Base-by-base conservation (phyloP, 2,888 invertebrate genomes). In the Archips xylosteana region DNA sequence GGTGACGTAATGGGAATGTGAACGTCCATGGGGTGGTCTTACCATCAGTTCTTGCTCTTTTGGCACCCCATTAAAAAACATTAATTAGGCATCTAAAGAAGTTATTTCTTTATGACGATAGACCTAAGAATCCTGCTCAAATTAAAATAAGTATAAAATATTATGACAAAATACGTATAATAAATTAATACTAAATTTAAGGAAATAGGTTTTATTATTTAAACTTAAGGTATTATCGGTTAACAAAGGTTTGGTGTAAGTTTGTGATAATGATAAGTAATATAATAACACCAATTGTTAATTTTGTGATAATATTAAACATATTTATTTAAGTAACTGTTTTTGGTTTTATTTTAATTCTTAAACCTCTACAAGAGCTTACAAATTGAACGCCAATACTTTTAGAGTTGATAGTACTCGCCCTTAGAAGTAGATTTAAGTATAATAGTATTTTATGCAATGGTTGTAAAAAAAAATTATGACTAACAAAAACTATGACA, bases 271-370 rank as follows among this genome's bases (percentile, higher is more conserved):
- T n/a, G n/a, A n/a, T n/a, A n/a, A n/a, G n/a, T n/a, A n/a, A n/a
- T n/a, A 3, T 54, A 54, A n/a, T 54, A 15, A 34, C n/a, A 23
- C 23, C 23, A 51, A n/a, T 59, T 47, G 45, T 45, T 45, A 15
- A 63, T 15, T 57, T 54, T 57, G 70, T 70, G 70, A 45, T 45
- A 45, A 70, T 70, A 70, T 15, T 70, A 70, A 63, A 70, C 54
- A 15, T 54, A 70, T 63, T 63, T 57, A 57, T 15, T 51, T 51
- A 13, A 51, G 23, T 54, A 15, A 54, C 6, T 9, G 6, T 15
- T 54, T 54, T 54, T 54, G 39, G 39, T 39, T 39, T 39, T 39
- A 39, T 39, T 39, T 39, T 5, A 6, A 39, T 39, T 1, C 1
- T 39, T 39, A 39, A 39, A 39, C 6, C 39, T 6, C 39, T 39